These are phyloP conservation scores for Taxidea taxus DNA, from an alignment of 2,113 vertebrate genomes.

Conservation along the genomic window DNA sequence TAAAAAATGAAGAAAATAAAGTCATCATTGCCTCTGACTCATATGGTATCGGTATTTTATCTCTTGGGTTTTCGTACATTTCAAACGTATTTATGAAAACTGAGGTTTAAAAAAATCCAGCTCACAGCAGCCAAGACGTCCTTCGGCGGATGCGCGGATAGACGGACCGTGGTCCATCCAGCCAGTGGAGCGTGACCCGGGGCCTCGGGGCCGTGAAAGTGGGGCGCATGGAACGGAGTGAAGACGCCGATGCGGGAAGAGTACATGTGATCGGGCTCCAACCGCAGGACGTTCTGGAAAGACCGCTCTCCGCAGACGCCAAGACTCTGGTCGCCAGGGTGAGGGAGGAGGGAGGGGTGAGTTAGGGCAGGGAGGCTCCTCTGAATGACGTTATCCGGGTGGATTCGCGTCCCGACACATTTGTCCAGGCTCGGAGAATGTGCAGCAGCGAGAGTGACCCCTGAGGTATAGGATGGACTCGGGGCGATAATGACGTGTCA, in stretches of 20 bases:
- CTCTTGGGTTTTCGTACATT: neutral
- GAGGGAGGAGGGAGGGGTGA: accelerated
- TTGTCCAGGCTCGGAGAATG: neutral
- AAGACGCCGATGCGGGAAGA: neutral
- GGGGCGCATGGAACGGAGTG: accelerated
- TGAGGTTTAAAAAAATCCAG: neutral
- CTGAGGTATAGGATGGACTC: neutral
- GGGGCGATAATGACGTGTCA: neutral
- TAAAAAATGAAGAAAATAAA: neutral
- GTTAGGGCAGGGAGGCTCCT: neutral
- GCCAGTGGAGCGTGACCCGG: neutral
- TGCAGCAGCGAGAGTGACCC: accelerated
- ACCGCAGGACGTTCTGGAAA: neutral
- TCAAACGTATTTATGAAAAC: neutral
- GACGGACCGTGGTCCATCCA: neutral
- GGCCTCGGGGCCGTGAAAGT: accelerated
- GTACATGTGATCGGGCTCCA: accelerated
- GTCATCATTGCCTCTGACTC: accelerated
- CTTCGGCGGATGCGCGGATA: accelerated
- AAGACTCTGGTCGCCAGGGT: neutral
- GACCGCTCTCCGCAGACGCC: neutral
- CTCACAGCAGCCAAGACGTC: neutral
- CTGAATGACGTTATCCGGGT: accelerated
- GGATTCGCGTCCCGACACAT: accelerated
- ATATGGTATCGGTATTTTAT: neutral